Evolutionary conservation across 2,888 invertebrate genomes (phyloP).

Genomic region (Spodoptera exigua): DNA sequence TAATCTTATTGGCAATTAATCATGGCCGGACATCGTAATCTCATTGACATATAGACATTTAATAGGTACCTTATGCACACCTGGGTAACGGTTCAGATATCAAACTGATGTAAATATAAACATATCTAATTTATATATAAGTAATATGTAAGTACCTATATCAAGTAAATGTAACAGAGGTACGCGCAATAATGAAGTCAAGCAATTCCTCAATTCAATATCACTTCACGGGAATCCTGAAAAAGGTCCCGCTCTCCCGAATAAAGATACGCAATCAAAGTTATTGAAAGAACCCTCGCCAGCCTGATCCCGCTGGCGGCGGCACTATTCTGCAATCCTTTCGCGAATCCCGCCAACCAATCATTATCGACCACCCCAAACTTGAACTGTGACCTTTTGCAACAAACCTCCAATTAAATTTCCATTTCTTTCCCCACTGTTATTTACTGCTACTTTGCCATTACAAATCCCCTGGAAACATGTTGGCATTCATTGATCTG

Average conservation of each 20-base stretch:
- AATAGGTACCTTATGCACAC: constrained; percentile 33
- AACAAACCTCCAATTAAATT: constrained; percentile 65
- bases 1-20: constrained; percentile 40
- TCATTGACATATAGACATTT: constrained; percentile 37
- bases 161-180: constrained; percentile 7
- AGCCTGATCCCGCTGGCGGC: constrained; percentile 44
- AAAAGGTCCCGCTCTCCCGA: constrained; percentile 58
- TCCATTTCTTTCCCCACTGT: constrained; percentile 56
- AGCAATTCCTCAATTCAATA: constrained; percentile 62
- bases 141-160: constrained; percentile 4
- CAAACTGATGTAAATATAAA: constrained; percentile 1
- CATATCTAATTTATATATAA: constrained; percentile 7
- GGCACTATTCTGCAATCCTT: constrained; percentile 63
- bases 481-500: constrained; percentile 23
- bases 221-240: constrained; percentile 56
- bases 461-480: constrained; percentile 33
- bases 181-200: constrained; percentile 35
- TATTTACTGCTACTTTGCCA: constrained; percentile 54
- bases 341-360: constrained; percentile 60
- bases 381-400: constrained; percentile 82
- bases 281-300: constrained; percentile 60
- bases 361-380: constrained; percentile 75
- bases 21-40: constrained; percentile 29
- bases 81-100: constrained; percentile 22
- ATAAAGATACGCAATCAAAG: constrained; percentile 71